Percentiles rank a stretch among this genome's conserved stretches.
phyloP scores from a whole-genome alignment of 1,140 invertebrate genomes.

The Ceratitis capitata region DNA sequence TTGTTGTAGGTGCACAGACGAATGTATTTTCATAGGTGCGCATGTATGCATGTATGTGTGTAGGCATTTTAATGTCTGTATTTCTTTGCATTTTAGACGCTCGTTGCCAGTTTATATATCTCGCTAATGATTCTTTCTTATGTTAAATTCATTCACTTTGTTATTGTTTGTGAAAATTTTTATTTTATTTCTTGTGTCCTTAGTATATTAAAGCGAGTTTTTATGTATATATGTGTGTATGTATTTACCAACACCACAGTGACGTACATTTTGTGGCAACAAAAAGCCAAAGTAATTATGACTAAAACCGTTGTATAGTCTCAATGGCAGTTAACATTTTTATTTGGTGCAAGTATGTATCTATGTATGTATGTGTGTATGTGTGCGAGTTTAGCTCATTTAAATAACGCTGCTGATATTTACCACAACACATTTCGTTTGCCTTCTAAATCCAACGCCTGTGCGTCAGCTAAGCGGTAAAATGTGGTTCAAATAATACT shows the following conservation, averaged over 20 bases:
- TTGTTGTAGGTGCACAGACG: not conserved
- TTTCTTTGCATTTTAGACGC: too few relatives aligned
- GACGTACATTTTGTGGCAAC: not conserved
- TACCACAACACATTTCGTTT: not conserved
- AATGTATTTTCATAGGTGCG: not conserved
- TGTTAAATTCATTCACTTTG: conserved; percentile 12
- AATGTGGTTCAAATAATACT: not conserved
- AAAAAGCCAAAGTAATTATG: not conserved
- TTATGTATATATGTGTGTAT: too few relatives aligned
- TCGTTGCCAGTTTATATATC: not conserved
- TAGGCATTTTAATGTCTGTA: not conserved
- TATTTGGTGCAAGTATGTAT: not conserved
- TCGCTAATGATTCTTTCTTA: not conserved
- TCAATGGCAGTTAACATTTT: not conserved
- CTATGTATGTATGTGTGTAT: not conserved
- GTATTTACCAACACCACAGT: not conserved
- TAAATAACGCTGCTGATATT: not conserved
- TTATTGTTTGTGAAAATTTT: not conserved
- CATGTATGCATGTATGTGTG: not conserved
- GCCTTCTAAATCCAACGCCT: not conserved
- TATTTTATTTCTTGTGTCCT: not conserved
- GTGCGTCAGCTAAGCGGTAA: conserved; percentile 5
- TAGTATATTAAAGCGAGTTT: too few relatives aligned
- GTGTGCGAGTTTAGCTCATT: not conserved
- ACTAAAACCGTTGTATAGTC: not conserved